phyloP scores from a whole-genome alignment of 2,888 invertebrate species.

The Aromia moschata region DNA sequence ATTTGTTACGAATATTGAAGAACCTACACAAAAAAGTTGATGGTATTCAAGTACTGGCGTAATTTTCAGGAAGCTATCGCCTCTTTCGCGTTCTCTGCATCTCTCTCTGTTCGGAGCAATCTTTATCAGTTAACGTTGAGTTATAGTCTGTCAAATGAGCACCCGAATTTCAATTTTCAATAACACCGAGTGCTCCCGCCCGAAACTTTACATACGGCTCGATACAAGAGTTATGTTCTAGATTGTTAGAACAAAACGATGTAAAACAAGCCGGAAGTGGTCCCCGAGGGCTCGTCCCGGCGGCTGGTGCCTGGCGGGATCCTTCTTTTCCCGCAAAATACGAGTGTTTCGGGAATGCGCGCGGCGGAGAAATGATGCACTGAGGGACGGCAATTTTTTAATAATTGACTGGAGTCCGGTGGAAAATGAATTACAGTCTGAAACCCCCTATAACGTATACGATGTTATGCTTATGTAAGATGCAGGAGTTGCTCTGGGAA shows the following conservation, averaged over 20 bases:
- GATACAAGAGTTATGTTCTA: slow-evolving; percentile 59
- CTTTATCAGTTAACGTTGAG: slow-evolving; percentile 52
- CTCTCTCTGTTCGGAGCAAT: slow-evolving; percentile 31
- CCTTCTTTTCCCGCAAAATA: slow-evolving; percentile 61
- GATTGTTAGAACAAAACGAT: slow-evolving; percentile 67
- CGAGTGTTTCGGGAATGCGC: slow-evolving; percentile 61
- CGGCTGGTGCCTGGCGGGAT: slow-evolving; percentile 44
- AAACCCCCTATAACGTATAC: slow-evolving; percentile 50
- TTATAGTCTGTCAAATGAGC: slow-evolving; percentile 60
- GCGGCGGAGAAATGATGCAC: slow-evolving; percentile 62
- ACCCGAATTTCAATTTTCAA: slow-evolving; percentile 63
- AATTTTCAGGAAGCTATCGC: slow-evolving; percentile 32
- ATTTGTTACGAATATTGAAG: slow-evolving; percentile 52
- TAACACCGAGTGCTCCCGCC: slow-evolving; percentile 55
- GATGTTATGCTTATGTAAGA: slow-evolving; percentile 59
- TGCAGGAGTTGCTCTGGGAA: slow-evolving; percentile 52
- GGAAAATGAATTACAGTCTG: slow-evolving; percentile 65
- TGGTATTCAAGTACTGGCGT: slow-evolving; percentile 36
- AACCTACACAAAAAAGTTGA: slow-evolving; percentile 49
- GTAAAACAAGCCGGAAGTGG: slow-evolving; percentile 64
- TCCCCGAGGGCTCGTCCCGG: slow-evolving; percentile 58
- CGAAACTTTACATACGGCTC: slow-evolving; percentile 53
- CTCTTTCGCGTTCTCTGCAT: slow-evolving; percentile 30
- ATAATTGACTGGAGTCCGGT: slow-evolving; percentile 67
- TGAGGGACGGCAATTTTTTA: slow-evolving; percentile 66